Conservation (phyloP, 2,797 vertebrate genomes). For the Platalea minor region DNA sequence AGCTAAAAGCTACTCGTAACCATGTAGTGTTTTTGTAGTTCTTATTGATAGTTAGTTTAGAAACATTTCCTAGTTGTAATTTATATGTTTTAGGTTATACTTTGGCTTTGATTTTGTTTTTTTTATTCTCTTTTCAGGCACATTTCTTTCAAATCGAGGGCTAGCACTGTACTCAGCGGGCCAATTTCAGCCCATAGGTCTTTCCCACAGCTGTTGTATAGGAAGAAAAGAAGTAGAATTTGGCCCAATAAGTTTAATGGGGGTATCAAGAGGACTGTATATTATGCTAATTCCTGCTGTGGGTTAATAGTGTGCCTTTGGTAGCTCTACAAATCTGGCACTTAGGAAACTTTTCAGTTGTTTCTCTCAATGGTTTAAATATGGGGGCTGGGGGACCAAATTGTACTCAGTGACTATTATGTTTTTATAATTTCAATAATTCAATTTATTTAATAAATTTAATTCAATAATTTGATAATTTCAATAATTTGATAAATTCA, state of each 20-base stretch:
- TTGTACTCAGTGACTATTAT: background rate
- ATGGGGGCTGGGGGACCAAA: background rate
- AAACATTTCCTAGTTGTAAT: conserved; percentile 32
- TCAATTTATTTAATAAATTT: no score
- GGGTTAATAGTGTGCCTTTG: background rate
- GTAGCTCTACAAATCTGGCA: background rate
- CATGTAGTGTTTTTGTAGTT: conserved; percentile 51
- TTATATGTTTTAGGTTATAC: conserved; percentile 14
- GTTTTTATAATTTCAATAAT: background rate
- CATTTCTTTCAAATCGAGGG: background rate
- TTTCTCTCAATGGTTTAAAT: background rate
- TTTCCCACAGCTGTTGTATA: background rate
- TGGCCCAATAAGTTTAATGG: background rate
- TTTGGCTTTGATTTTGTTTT: background rate
- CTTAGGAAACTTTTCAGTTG: background rate
- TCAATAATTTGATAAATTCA: no score
- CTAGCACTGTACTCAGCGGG: background rate
- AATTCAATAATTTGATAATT: no score
- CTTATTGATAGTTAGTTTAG: conserved; percentile 48
- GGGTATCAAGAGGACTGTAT: background rate
- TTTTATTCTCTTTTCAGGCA: background rate
- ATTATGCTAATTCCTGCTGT: background rate
- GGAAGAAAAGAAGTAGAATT: background rate
- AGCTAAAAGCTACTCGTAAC: conserved; percentile 75
- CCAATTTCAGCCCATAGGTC: background rate